Evolutionary conservation across 2,113 vertebrate genomes (phyloP), one percentile per base, ranked within the genome.

Genomic region (Callorhinus ursinus): DNA sequence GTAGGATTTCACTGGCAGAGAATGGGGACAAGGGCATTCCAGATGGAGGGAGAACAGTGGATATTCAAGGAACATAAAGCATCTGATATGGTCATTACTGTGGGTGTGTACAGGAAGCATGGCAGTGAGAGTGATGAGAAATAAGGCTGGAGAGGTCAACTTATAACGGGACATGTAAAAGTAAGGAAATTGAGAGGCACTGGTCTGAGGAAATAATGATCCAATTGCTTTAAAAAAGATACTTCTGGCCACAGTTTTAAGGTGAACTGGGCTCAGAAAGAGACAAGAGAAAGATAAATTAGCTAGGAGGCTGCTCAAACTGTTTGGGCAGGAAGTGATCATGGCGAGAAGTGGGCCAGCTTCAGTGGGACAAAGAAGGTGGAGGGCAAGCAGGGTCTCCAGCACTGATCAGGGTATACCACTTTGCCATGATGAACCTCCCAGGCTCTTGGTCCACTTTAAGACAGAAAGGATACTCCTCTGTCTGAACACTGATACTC

Each of bases 351-450:
- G 19, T 1, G 5, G 7, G 26, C 14, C 11, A 39, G 39, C 19
- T 61, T 57, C 42, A 12, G 0, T 0, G 22, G 57, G 49, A 28
- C n/a, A 49, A 36, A 42, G 49, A 53, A 4, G 31, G n/a, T 2
- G 8, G 8, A 72, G 22, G 16, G 22, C 24, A 55, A 46, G 57
- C 33, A 39, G 26, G 24, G 57, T 7, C 31, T 3, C 36, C 77
- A 49, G 31, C 33, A 22, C 1, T 2, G 9, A 19, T 22, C 22
- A 6, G 51, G 18, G 7, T 5, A 4, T 0, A 39, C 24, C 3
- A 14, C 28, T 13, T 28, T 51, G 33, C 31, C 36, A 0, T 3
- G 55, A 49, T 3, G 8, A 74, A 2, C 22, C 46, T 11, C 18
- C 53, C 46, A 51, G 46, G 53, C 31, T 80, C 2, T 61, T 5